phyloP scores from a whole-genome alignment of 1,140 invertebrate species.

The Ctenoplectra terminalis region DNA sequence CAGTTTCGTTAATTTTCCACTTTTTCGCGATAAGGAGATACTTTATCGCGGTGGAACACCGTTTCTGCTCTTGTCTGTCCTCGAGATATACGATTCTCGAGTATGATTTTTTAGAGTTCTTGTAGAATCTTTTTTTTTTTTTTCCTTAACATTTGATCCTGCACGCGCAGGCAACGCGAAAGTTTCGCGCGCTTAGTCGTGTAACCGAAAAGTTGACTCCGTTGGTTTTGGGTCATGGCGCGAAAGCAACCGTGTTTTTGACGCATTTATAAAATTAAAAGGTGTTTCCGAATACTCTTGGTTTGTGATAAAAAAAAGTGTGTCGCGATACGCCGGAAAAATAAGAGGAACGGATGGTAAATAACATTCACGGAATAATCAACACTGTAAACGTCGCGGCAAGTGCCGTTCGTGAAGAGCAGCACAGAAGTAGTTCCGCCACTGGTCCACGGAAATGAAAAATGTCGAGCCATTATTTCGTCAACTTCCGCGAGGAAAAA shows the following conservation, averaged over 20 bases:
- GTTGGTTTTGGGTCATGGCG: too few relatives aligned
- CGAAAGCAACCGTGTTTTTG: too few relatives aligned
- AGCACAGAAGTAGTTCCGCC: not conserved
- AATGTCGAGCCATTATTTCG: conserved; percentile 19
- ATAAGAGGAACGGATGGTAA: not conserved
- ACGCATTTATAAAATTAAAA: too few relatives aligned
- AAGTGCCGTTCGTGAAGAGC: not conserved
- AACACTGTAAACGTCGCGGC: not conserved
- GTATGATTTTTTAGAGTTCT: too few relatives aligned
- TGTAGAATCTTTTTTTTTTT: too few relatives aligned
- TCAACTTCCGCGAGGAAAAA: not conserved
- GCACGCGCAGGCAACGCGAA: too few relatives aligned
- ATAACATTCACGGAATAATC: conserved; percentile 24
- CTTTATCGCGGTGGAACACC: conserved; percentile 15
- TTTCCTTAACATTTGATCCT: too few relatives aligned
- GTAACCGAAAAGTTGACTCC: too few relatives aligned
- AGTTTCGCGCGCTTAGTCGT: too few relatives aligned
- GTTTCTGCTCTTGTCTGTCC: conserved; percentile 13
- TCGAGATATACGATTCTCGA: too few relatives aligned
- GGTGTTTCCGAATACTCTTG: too few relatives aligned
- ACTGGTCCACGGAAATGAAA: conserved; percentile 68
- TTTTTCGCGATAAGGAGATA: not conserved
- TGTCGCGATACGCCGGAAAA: conserved; percentile 4
- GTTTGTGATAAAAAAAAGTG: not conserved
- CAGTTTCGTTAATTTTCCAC: conserved; percentile 50